Percentiles rank a stretch among this genome's conserved stretches.
Evolutionary conservation across 2,113 vertebrate species (phyloP).

Genomic region (Campylomormyrus tamandua): DNA sequence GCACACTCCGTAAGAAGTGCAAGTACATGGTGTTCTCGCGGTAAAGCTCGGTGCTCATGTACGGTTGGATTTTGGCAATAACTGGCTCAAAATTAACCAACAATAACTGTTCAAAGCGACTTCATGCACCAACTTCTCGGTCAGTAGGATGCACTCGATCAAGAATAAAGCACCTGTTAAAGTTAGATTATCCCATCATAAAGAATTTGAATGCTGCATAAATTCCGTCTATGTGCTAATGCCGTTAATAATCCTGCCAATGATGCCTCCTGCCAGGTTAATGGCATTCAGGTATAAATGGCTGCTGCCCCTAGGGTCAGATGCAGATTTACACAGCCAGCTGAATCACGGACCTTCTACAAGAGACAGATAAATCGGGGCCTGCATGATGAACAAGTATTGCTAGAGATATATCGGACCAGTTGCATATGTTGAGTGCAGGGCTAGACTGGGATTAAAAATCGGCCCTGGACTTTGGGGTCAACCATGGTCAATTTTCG

Average conservation of each 20-base stretch:
- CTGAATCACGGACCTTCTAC: background rate
- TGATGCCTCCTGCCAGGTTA: background rate
- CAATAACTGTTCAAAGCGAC: background rate
- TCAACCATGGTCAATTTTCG: background rate
- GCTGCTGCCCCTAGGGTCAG: background rate
- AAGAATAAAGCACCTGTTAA: background rate
- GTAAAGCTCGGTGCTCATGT: background rate
- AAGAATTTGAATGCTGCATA: conserved; percentile 5
- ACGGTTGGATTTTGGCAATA: no score
- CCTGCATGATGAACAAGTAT: background rate
- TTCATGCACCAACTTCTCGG: background rate
- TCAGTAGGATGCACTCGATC: background rate
- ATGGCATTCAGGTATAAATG: background rate
- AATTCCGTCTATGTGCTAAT: background rate
- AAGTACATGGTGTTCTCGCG: no score
- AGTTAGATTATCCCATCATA: background rate
- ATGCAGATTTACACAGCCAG: background rate
- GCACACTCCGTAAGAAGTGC: background rate
- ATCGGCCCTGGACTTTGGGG: background rate
- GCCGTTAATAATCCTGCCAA: background rate
- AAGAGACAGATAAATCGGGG: background rate
- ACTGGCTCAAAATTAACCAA: background rate
- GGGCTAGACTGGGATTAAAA: background rate
- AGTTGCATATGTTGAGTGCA: background rate
- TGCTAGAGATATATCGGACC: background rate